Evolutionary conservation across 2,113 vertebrate species (phyloP), one percentile per base, ranked within the genome.

Genomic region (Danionella cerebrum): DNA sequence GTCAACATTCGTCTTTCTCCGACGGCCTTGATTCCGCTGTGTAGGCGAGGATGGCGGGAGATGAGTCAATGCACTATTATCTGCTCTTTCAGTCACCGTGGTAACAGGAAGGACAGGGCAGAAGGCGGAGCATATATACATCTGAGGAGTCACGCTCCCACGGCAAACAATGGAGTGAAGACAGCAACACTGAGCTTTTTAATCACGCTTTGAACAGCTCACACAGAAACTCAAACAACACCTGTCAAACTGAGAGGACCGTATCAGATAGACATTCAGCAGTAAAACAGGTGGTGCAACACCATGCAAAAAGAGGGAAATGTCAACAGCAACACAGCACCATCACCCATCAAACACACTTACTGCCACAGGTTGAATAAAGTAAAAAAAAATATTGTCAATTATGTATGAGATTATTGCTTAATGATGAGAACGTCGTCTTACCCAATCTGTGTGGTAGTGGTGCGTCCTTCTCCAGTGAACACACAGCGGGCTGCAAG

Each of bases 401-500:
- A n/a, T n/a, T n/a, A n/a, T n/a, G n/a, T n/a, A n/a, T n/a, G n/a
- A n/a, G n/a, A n/a, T n/a, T n/a, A n/a, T n/a, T n/a, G n/a, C 24
- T 29, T n/a, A 27, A 2, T 11, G 14, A 10, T 25, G 11, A 36
- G 11, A 19, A 6, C 10, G 27, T 31, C 7, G 67, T 77, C 85
- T 86, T 87, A 98, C 96, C 96, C 96, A 42, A 98, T 97, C 36
- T 82, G 88, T 0, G 95, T 98, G 57, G 88, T 83, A 48, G 90
- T 82, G 70, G 88, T 90, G 82, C 85, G 90, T 65, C 94, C 93
- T 72, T 97, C 92, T 11, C 96, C 96, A 48, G 88, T 94, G 71
- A 98, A 98, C 3, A 97, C 83, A 79, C 96, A 98, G 79, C 96
- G 90, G 71, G 94, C 92, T 59, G 94, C 93, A 4, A 98, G 57